phyloP scores from a whole-genome alignment of 53 echinoderm and acorn worm genomes.

The Apostichopus leukothele region DNA sequence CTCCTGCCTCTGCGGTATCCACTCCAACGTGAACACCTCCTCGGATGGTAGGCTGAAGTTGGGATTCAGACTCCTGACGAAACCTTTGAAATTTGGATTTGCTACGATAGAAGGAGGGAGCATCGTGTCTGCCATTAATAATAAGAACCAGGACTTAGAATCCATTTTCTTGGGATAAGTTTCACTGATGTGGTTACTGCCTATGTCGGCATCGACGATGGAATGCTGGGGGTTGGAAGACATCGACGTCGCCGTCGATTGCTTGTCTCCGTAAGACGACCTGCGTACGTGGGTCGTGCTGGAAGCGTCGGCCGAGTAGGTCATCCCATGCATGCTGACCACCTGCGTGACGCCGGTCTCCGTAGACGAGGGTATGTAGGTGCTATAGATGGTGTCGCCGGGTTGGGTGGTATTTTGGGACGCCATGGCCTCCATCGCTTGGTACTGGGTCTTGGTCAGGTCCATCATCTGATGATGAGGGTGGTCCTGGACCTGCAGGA shows the following conservation, averaged over 20 bases:
- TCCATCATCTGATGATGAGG: conserved; percentile 41
- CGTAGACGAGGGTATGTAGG: neutral
- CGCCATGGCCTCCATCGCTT: conserved; percentile 23
- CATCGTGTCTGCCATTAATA: conserved; percentile 44
- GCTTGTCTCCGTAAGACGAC: neutral
- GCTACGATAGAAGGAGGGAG: conserved; percentile 23
- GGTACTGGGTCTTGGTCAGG: conserved; percentile 31
- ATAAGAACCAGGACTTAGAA: conserved; percentile 18
- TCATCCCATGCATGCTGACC: conserved; percentile 12
- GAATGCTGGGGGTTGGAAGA: conserved; percentile 20
- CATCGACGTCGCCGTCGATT: neutral
- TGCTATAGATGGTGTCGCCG: conserved; percentile 1
- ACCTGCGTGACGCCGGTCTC: conserved; percentile 22
- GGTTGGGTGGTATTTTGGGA: conserved; percentile 5
- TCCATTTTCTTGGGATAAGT: neutral
- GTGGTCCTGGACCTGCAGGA: conserved; percentile 27
- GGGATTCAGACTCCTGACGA: conserved; percentile 22
- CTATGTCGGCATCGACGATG: neutral
- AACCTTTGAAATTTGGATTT: conserved; percentile 11
- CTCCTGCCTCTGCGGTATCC: conserved; percentile 36
- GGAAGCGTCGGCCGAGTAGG: neutral
- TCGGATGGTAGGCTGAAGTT: conserved; percentile 18
- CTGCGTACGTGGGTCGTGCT: conserved; percentile 12
- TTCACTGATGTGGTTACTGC: neutral
- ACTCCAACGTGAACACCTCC: conserved; percentile 7